Evolutionary conservation across 1,140 invertebrate species (phyloP).

Genomic region (Hesperophylax magnus): DNA sequence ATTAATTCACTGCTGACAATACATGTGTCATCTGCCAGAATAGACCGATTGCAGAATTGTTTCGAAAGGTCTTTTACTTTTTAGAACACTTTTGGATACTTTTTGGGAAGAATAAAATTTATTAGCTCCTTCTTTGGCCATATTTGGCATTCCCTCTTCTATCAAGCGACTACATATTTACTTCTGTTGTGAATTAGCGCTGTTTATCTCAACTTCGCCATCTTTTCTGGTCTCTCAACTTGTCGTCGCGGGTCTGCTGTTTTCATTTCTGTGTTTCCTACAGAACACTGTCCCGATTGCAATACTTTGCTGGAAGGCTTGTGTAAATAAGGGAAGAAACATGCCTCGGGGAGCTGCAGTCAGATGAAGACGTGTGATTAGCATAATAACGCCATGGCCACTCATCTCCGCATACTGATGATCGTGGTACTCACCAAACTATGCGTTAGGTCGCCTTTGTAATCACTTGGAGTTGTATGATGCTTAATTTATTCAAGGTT

Average conservation of each 20-base stretch:
- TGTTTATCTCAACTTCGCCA: background rate
- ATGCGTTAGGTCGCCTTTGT: constrained; percentile 20
- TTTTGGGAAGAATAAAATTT: no score
- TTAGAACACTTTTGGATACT: no score
- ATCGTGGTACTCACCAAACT: constrained; percentile 18
- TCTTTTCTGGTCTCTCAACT: background rate
- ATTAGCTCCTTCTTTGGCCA: no score
- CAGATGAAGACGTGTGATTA: constrained; percentile 53
- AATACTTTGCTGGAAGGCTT: background rate
- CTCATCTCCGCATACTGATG: constrained; percentile 44
- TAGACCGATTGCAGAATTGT: background rate
- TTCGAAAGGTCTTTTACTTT: no score
- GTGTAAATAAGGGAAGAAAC: constrained; percentile 17
- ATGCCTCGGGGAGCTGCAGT: constrained; percentile 25
- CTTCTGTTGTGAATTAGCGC: background rate
- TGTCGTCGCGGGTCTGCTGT: background rate
- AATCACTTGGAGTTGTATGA: constrained; percentile 25
- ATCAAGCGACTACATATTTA: no score
- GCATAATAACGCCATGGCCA: constrained; percentile 54
- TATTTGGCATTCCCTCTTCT: no score
- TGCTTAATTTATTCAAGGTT: constrained; percentile 34
- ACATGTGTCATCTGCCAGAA: background rate
- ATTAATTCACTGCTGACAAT: no score
- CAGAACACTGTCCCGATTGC: no score
- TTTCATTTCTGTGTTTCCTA: background rate